These are phyloP conservation scores for Dascyllus trimaculatus DNA, from an alignment of 2,113 vertebrate genomes.

Conservation along the genomic window DNA sequence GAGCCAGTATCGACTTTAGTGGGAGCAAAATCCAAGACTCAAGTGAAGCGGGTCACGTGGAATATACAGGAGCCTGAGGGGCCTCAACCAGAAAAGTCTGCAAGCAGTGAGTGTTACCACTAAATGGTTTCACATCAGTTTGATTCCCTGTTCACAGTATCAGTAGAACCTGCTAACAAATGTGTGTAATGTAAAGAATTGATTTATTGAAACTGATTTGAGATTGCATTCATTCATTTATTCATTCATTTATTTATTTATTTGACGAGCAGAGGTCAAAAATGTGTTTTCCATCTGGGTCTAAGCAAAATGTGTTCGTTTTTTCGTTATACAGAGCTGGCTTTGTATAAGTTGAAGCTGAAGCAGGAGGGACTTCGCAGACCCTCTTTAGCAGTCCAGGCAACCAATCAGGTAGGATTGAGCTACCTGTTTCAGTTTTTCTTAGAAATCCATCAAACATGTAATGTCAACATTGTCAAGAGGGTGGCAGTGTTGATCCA, in stretches of 20 bases:
- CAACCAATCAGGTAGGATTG: conserved; percentile 82
- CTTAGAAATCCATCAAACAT: not conserved
- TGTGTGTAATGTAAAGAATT: not conserved
- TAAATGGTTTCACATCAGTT: not conserved
- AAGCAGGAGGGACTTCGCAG: conserved; percentile 89
- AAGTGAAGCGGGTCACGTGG: conserved; percentile 97
- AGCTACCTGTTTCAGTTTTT: conserved; percentile 27
- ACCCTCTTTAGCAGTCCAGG: conserved; percentile 70
- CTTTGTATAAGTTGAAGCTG: conserved; percentile 86
- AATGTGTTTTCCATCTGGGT: not conserved
- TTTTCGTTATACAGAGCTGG: conserved; percentile 80
- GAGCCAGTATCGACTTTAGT: conserved; percentile 62
- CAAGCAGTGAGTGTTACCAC: conserved; percentile 85
- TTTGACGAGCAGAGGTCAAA: too few relatives aligned
- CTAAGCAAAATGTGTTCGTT: not conserved
- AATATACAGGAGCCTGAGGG: conserved; percentile 90
- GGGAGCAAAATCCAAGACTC: conserved; percentile 84
- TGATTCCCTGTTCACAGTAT: not conserved
- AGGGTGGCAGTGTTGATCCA: conserved; percentile 64
- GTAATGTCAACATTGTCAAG: conserved; percentile 14
- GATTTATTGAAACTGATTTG: too few relatives aligned
- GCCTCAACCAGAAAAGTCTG: conserved; percentile 78
- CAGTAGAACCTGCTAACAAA: not conserved
- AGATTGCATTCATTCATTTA: too few relatives aligned
- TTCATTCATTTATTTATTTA: too few relatives aligned